Evolutionary conservation across 2,113 vertebrate species (phyloP).

Genomic region (Lichenostomus cassidix): DNA sequence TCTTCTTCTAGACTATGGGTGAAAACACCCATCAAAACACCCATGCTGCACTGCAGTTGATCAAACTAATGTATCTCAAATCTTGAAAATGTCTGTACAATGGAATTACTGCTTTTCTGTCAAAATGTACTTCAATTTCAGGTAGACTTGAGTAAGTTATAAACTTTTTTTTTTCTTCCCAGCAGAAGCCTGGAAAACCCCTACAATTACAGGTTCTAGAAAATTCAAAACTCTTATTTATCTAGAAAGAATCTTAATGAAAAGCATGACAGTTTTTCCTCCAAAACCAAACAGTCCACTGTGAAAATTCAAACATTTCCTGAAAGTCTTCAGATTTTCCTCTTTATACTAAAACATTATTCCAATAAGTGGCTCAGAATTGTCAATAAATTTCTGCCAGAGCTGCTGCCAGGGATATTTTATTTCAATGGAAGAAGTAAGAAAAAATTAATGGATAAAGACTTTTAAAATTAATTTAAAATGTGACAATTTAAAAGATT

Average conservation of each 20-base stretch:
- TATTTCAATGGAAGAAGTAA: not conserved
- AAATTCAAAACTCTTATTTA: not conserved
- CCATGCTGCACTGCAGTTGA: not conserved
- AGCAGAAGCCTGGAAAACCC: not conserved
- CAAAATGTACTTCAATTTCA: not conserved
- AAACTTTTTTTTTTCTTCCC: not conserved
- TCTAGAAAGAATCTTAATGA: not conserved
- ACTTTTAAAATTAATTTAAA: not conserved
- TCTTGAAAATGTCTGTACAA: not conserved
- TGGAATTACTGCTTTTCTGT: not conserved
- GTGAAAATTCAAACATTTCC: not conserved
- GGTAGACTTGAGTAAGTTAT: not conserved
- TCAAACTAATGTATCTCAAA: not conserved
- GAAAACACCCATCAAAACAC: not conserved
- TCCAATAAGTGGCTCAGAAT: not conserved
- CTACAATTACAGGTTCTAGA: not conserved
- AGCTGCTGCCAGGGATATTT: not conserved
- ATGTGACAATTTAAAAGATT: not conserved
- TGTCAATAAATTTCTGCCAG: not conserved
- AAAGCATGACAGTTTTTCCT: not conserved
- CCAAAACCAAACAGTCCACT: not conserved
- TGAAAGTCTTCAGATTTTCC: not conserved
- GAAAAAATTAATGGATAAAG: not conserved
- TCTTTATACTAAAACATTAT: not conserved
- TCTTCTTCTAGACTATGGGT: not conserved